Percentiles rank a stretch among this genome's conserved stretches.
These are phyloP conservation scores for Ceriagrion tenellum DNA, from an alignment of 2,888 invertebrate species.

Conservation along the genomic window DNA sequence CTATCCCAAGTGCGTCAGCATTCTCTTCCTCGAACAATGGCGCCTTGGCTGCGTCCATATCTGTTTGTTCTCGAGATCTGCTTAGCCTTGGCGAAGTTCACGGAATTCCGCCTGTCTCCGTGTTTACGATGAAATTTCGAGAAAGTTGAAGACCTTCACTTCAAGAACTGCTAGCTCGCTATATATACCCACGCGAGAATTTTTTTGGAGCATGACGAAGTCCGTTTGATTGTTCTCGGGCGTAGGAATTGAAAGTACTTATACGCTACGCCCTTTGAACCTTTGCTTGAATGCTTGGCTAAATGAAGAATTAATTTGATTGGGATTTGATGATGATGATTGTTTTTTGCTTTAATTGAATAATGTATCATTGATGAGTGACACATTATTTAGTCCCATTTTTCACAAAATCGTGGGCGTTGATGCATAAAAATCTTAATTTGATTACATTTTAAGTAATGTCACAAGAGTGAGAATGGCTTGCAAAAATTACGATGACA, in stretches of 20 bases:
- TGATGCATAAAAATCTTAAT: no score
- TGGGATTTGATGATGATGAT: no score
- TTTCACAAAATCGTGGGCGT: no score
- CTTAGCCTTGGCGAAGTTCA: constrained; percentile 52
- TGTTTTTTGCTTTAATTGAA: no score
- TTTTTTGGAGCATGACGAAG: not conserved
- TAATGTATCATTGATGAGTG: no score
- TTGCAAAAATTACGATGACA: no score
- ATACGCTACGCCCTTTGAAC: not conserved
- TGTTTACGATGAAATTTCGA: constrained; percentile 53
- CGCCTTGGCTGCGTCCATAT: not conserved
- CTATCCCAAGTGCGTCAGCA: not conserved
- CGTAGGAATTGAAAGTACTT: not conserved
- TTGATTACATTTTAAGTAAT: no score
- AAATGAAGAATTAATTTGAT: no score
- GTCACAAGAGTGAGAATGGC: no score
- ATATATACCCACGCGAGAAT: not conserved
- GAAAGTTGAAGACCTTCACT: constrained; percentile 64
- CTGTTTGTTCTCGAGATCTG: constrained; percentile 31
- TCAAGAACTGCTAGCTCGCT: not conserved
- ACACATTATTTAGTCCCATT: no score
- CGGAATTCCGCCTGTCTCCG: constrained; percentile 43
- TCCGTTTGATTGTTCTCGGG: not conserved
- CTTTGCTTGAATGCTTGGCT: not conserved
- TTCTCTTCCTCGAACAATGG: not conserved